These are phyloP conservation scores for Cabera pusaria DNA, from an alignment of 2,888 invertebrate species.

Conservation along the genomic window DNA sequence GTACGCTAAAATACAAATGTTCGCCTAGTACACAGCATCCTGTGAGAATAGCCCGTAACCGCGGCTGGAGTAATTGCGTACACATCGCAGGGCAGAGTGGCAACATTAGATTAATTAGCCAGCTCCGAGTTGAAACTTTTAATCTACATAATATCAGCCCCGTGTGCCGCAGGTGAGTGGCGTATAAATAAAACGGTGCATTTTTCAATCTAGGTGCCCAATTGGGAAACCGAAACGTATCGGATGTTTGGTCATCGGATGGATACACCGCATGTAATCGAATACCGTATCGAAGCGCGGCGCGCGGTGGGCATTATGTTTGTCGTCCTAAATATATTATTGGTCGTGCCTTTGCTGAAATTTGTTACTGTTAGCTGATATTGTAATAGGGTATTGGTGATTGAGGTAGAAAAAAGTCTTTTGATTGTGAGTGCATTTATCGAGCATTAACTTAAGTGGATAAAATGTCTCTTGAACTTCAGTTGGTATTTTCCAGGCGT, in stretches of 20 bases:
- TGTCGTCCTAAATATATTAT: conserved; percentile 47
- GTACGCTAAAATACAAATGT: too few relatives aligned
- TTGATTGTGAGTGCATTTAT: too few relatives aligned
- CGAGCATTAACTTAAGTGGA: too few relatives aligned
- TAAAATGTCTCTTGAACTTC: too few relatives aligned
- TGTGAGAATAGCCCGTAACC: conserved; percentile 56
- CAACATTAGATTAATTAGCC: conserved; percentile 60
- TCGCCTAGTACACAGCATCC: too few relatives aligned
- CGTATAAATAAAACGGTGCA: conserved; percentile 33
- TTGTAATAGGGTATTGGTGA: too few relatives aligned
- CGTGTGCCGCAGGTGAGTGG: conserved; percentile 25
- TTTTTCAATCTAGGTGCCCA: conserved; percentile 53
- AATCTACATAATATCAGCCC: conserved; percentile 55
- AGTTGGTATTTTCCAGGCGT: too few relatives aligned
- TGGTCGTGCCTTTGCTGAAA: conserved; percentile 37
- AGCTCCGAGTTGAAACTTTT: conserved; percentile 52
- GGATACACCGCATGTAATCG: conserved; percentile 62
- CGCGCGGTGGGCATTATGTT: conserved; percentile 45
- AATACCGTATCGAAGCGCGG: conserved; percentile 55
- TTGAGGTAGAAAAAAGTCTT: too few relatives aligned
- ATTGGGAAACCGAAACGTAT: conserved; percentile 52
- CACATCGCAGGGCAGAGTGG: conserved; percentile 43
- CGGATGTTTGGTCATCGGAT: conserved; percentile 57
- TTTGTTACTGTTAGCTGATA: conserved; percentile 23
- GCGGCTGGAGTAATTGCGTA: conserved; percentile 59